phyloP scores from a whole-genome alignment of 2,888 invertebrate genomes.

The Epistrophella euchroma region DNA sequence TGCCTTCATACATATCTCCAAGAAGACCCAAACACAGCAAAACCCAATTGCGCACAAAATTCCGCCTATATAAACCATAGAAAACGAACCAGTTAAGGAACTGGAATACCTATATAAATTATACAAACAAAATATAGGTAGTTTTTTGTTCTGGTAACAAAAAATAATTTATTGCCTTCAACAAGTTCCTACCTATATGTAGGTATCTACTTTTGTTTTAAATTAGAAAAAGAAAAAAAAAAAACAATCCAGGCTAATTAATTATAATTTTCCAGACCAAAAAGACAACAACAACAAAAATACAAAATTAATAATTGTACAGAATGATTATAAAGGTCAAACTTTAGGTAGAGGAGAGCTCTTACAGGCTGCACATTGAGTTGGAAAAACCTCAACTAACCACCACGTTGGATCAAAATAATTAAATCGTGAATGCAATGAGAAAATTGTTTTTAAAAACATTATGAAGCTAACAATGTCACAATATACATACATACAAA shows the following conservation, averaged over 20 bases:
- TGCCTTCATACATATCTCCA: no score
- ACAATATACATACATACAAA: no score
- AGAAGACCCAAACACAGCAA: no score
- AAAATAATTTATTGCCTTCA: not conserved
- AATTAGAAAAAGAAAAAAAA: not conserved
- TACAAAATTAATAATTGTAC: not conserved
- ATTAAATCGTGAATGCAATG: not conserved
- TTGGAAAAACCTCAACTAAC: not conserved
- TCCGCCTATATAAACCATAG: no score
- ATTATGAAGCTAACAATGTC: not conserved
- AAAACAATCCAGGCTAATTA: not conserved
- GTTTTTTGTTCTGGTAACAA: not conserved
- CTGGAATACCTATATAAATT: no score
- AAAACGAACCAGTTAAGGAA: no score
- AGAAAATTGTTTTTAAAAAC: not conserved
- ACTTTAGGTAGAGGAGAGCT: not conserved
- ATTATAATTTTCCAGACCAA: not conserved
- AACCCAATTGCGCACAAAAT: no score
- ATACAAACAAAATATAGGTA: not conserved
- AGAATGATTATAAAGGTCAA: not conserved
- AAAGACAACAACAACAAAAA: not conserved
- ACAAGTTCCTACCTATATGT: not conserved
- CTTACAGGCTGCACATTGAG: not conserved
- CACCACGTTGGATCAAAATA: not conserved
- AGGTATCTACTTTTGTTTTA: no score